A percentile compares a stretch with the other conserved stretches of the same genome.
phyloP scores from a whole-genome alignment of 2,113 vertebrate genomes.

The Hyaena hyaena region DNA sequence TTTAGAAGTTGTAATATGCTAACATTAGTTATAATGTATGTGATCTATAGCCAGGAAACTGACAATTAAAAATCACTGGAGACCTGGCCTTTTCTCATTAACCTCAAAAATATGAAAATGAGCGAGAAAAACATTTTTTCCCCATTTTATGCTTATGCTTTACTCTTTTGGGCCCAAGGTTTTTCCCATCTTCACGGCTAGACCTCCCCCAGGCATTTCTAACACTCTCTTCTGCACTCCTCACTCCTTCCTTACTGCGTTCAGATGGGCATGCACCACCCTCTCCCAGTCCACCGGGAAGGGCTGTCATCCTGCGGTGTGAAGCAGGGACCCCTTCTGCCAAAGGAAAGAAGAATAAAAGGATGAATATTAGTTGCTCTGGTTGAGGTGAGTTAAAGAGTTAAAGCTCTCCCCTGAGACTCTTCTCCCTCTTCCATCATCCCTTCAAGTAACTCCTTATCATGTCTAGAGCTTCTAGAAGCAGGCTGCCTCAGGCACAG shows the following conservation, averaged over 20 bases:
- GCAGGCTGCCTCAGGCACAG: background rate
- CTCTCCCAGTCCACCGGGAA: background rate
- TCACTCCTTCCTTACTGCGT: background rate
- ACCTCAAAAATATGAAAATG: background rate
- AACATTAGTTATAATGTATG: background rate
- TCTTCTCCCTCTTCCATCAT: background rate
- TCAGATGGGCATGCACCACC: rapidly evolving
- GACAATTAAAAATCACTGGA: background rate
- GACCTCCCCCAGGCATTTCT: background rate
- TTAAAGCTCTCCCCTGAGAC: background rate
- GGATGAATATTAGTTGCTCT: background rate
- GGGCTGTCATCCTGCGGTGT: background rate
- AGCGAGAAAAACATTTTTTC: background rate
- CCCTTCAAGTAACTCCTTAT: background rate
- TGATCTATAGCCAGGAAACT: background rate
- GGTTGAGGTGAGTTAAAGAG: background rate
- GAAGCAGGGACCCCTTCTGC: background rate
- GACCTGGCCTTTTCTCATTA: background rate
- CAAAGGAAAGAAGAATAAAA: background rate
- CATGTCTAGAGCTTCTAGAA: background rate
- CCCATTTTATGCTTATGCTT: background rate
- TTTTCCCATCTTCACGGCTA: background rate
- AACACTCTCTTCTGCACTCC: no score
- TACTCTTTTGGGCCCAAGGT: background rate
- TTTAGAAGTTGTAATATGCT: background rate